Conservation (phyloP, 2,113 vertebrate species). For the Pelodiscus sinensis region DNA sequence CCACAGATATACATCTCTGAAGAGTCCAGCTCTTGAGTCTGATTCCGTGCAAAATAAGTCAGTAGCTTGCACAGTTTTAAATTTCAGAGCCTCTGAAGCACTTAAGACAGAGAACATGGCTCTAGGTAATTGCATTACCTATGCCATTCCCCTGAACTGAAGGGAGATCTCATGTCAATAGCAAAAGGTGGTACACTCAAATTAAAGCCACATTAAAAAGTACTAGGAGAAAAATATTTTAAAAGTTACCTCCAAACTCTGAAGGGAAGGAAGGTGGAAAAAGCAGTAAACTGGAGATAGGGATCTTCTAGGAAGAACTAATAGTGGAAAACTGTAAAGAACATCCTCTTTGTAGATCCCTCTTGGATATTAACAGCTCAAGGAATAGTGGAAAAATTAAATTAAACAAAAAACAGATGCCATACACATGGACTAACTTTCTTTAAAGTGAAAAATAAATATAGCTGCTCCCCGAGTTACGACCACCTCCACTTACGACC, state of each 20-base stretch:
- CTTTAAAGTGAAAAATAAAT: neutral
- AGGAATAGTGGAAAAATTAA: neutral
- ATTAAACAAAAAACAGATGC: slow-evolving; percentile 4
- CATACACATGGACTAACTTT: neutral
- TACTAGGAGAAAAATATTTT: neutral
- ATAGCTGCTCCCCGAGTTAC: no score
- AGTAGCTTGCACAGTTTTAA: neutral
- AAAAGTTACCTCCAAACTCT: neutral
- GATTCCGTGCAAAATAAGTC: neutral
- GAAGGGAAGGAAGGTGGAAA: neutral
- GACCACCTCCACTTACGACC: no score
- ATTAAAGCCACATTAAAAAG: slow-evolving; percentile 1
- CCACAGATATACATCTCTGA: neutral
- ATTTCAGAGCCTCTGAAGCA: neutral
- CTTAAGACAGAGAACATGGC: neutral
- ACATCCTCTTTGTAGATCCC: neutral
- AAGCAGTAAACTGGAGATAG: neutral
- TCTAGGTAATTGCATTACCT: neutral
- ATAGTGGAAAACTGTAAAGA: neutral
- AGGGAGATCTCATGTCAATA: slow-evolving; percentile 28
- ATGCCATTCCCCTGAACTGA: neutral
- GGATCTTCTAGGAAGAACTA: neutral
- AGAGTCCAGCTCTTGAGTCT: neutral
- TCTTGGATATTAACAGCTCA: neutral
- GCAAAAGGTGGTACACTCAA: neutral